Evolutionary conservation across 2,888 invertebrate species (phyloP).

Genomic region (Tipula vernalis): DNA sequence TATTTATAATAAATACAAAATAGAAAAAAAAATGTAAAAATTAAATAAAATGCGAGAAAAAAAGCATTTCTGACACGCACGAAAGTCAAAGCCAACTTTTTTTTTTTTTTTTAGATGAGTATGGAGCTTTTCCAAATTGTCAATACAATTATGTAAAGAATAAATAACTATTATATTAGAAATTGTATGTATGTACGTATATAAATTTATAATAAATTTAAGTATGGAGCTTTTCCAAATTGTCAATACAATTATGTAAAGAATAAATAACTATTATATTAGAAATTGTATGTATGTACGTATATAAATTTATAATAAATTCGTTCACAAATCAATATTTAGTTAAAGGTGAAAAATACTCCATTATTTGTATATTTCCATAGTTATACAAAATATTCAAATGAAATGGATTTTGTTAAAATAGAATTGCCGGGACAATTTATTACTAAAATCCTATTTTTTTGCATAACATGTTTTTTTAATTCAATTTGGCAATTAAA

Average conservation of each 20-base stretch:
- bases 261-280: neutral
- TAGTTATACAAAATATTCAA: neutral
- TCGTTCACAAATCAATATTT: neutral
- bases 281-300: too few species aligned
- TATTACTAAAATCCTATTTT: neutral
- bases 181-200: too few species aligned
- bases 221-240: neutral
- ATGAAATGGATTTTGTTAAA: neutral
- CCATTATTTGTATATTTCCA: neutral
- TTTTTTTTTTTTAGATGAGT: too few species aligned
- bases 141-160: neutral
- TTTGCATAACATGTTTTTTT: neutral
- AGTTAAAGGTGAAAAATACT: neutral
- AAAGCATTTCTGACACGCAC: too few species aligned
- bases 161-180: neutral
- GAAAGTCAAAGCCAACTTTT: too few species aligned
- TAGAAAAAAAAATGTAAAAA: too few species aligned
- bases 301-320: neutral
- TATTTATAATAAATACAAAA: too few species aligned
- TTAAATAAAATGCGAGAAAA: too few species aligned
- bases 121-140: neutral
- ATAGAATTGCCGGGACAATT: neutral
- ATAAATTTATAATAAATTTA: too few species aligned
- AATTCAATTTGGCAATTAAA: neutral
- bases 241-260: neutral